Evolutionary conservation across 2,113 vertebrate species (phyloP), one percentile per base, ranked within the genome.

Genomic region (Tinamus guttatus): DNA sequence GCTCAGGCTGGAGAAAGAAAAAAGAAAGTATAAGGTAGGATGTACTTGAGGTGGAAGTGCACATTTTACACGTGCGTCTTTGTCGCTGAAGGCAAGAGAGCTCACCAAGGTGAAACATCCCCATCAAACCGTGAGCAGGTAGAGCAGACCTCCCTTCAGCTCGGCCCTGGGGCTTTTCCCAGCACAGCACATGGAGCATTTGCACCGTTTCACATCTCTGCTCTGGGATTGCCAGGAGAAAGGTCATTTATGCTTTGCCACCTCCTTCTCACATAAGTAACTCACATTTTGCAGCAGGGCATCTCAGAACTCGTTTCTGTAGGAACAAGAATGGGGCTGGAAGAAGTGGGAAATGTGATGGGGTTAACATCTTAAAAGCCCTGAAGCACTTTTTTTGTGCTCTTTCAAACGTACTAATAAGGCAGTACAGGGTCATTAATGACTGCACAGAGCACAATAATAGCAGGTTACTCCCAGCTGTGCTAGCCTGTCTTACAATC

Each of bases 341-440:
- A 69, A 4, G 36, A 65, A 34, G 24, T 21, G 16, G 20, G 25
- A 28, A 7, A 8, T 18, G 34, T 15, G 0, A 0, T 47, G 22
- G 24, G 19, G 11, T 81, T 83, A 36, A 20, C 2, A 12, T 81
- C 34, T 69, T 67, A 49, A 22, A 85, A 87, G 32, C 3, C 19
- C 36, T 13, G 24, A 89, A 32, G 4, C 5, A 2, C 3, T 92
- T 65, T 91, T 65, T 65, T 58, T 28, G 4, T 1, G 13, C 7
- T 7, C 6, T 83, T 65, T 67, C 32, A 34, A 59, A 25, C 14
- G 22, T 11, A 21, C 28, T 63, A 27, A 22, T 16, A 28, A 87
- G 10, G 30, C 28, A 69, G 22, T 20, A 22, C 0, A 1, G 40
- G 41, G 1, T 54, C 32, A 9, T 7, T 17, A 68, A 25, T 1